These are phyloP conservation scores for Cavia aperea DNA, from an alignment of 2,113 vertebrate species.

Conservation along the genomic window DNA sequence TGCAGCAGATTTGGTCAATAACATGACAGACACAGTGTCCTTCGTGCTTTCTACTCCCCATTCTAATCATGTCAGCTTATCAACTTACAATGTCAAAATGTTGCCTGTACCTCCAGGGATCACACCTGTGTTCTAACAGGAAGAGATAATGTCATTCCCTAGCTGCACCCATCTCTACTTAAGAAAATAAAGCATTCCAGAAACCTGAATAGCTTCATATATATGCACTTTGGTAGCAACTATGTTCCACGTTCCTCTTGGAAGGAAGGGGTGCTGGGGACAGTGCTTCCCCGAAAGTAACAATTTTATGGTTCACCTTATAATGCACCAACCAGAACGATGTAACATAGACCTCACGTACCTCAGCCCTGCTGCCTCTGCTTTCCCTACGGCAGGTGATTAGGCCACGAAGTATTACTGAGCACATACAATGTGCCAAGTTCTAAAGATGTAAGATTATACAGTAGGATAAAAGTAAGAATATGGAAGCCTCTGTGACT, in stretches of 20 bases:
- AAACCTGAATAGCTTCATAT: neutral
- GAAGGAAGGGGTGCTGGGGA: neutral
- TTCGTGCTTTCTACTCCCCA: neutral
- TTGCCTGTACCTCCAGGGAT: neutral
- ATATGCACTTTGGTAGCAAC: neutral
- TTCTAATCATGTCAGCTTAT: neutral
- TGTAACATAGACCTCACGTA: neutral
- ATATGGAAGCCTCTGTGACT: neutral
- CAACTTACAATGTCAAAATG: neutral
- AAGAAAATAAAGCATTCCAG: neutral
- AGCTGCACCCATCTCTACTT: neutral
- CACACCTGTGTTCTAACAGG: neutral
- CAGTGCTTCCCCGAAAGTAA: neutral
- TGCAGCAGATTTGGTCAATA: neutral
- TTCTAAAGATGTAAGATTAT: neutral
- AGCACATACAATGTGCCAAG: neutral
- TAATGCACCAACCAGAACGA: neutral
- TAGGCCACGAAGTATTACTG: neutral
- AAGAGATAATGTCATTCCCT: neutral
- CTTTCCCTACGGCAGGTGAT: neutral
- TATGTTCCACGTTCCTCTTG: neutral
- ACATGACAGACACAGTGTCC: neutral
- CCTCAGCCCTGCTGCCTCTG: neutral
- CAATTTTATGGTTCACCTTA: neutral
- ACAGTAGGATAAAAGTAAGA: neutral